Evolutionary conservation across 2,113 vertebrate genomes (phyloP), one percentile per base, ranked within the genome.

Genomic region (Saccopteryx bilineata): DNA sequence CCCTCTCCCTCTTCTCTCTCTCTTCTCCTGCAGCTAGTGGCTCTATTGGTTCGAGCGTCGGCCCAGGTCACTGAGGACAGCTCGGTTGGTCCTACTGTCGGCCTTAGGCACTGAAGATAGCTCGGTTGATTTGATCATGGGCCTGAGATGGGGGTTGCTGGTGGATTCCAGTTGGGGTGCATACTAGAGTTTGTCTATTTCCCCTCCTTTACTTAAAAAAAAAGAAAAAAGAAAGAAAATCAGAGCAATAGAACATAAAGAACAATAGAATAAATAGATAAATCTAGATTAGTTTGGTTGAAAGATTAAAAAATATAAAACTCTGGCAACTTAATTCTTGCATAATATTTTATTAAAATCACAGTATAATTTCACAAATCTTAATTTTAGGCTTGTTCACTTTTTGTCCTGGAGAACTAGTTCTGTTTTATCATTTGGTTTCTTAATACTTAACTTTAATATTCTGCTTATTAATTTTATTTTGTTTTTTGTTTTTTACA

Each of bases 261-360:
- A 82, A 79, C 50, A 60, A 9, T 68, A 69, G 21, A 83, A 68
- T 80, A 65, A 74, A 71, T 72, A 93, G 26, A 28, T 87, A 91
- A 71, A 82, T 76, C 39, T 54, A 91, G 46, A 33, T 93, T 28
- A 18, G 18, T 54, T 76, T 23, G 3, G 46, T 52, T 79, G 8
- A 75, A 74, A 95, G 14, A 61, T 60, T 26, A 72, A 68, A 95
- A 84, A 80, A 52, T 63, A 7, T 10, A 85, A 91, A 56, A 28
- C 10, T 88, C 28, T 94, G 39, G 13, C 15, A 80, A 66, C 26
- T 91, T 11, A 93, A 88, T 76, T 83, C 13, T 19, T 74, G 74
- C 26, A 74, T 33, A 93, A 52, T 66, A 83, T 80, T 93, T 93
- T 54, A 33, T 75, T 39, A 90, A 87, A 93, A 48, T 74, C 7